Base-by-base conservation (phyloP, 2,888 invertebrate genomes). In the Oscheius onirici region DNA sequence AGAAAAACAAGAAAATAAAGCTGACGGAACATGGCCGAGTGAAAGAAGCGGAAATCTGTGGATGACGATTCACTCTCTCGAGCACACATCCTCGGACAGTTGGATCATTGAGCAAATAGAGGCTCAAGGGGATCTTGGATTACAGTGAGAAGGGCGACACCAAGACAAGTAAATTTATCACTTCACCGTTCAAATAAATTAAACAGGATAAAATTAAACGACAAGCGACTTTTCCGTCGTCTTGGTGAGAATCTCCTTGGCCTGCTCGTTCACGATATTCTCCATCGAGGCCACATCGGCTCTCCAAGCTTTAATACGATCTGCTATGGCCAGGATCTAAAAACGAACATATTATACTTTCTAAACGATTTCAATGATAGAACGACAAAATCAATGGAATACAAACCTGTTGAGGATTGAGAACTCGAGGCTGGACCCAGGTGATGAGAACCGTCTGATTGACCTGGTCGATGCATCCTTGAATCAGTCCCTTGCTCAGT, bases 401-500 rank as follows among this genome's bases (percentile, higher is more conserved):
- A 52, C 22, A 69, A 83, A 91, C 91, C 90, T 92, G 92, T 57
- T 89, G 87, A 52, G 90, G 89, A 87, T 93, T 92, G 61, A 94
- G 89, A 11, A 94, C 93, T 76, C 94, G 89, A 3, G 94, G 94
- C 88, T 93, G 93, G 10, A 94, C 93, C 94, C 94, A 94, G 11
- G 92, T 92, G 91, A 94, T 92, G 86, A 92, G 92, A 1, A 93
- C 93, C 65, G 91, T 92, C 76, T 88, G 87, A 41, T 90, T 90
- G 22, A 96, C 86, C 88, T 85, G 84, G 73, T 87, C 85, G 74
- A 90, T 89, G 44, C 87, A 87, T 26, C 90, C 99, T 71, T 93
- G 92, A 3, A 99, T 94, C 17, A 99, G 91, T 24, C 94, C 95
- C 88, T 96, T 93, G 0, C 97, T 94, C 28, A 99, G 89, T 0